These are phyloP conservation scores for Cataglyphis cursor DNA, from an alignment of 2,888 invertebrate species.

Conservation along the genomic window DNA sequence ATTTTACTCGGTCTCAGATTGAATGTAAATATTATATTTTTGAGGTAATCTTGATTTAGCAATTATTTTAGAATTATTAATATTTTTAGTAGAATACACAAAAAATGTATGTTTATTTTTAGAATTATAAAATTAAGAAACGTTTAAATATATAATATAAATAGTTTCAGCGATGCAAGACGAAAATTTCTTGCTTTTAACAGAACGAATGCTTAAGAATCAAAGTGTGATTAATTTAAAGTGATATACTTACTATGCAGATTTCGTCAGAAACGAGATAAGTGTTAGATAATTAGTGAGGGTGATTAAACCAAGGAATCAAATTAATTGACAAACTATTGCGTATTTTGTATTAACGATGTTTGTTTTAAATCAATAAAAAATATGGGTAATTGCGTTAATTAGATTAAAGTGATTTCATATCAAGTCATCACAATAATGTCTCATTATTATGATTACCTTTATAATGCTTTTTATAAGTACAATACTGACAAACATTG, in stretches of 20 bases:
- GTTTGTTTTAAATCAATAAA: background rate
- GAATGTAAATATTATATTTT: conserved; percentile 21
- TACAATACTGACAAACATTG: background rate
- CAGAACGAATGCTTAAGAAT: background rate
- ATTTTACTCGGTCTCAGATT: background rate
- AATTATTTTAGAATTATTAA: conserved; percentile 10
- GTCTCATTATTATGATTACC: background rate
- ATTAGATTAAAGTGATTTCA: background rate
- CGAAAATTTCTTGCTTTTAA: background rate
- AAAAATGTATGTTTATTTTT: background rate
- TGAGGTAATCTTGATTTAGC: conserved; percentile 2
- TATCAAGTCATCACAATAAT: background rate
- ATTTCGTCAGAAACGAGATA: background rate
- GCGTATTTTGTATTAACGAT: background rate
- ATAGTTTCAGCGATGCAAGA: background rate
- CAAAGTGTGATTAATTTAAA: conserved; percentile 7
- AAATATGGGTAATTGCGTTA: background rate
- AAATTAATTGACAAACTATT: background rate
- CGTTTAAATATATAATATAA: too few species aligned
- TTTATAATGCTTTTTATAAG: background rate
- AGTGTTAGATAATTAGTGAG: conserved; percentile 6
- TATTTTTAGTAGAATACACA: background rate
- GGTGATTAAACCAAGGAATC: background rate
- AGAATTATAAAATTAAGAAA: conserved; percentile 8
- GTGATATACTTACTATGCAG: background rate